Conservation (phyloP, 2,888 invertebrate species). For the Pristionchus japonicus region DNA sequence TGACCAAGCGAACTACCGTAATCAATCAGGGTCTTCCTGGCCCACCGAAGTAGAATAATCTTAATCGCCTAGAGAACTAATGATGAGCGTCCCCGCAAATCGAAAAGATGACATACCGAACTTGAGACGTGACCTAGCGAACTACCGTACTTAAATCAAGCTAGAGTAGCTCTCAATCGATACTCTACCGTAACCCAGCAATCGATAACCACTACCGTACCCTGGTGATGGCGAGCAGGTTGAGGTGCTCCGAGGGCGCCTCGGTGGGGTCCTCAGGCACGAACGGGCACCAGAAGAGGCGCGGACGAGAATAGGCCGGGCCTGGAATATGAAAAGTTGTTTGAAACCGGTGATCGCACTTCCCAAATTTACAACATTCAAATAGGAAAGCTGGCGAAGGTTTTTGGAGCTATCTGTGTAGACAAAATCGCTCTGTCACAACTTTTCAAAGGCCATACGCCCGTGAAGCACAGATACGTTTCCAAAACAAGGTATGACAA, state of each 20-base stretch:
- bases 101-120: neutral
- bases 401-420: too few relatives aligned
- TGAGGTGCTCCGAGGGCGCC: constrained; percentile 47
- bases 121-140: neutral
- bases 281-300: constrained; percentile 71
- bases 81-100: too few relatives aligned
- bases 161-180: neutral
- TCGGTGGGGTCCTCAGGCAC: constrained; percentile 59
- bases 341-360: too few relatives aligned
- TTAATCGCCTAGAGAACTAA: too few relatives aligned
- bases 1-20: neutral
- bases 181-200: constrained; percentile 34
- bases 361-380: too few relatives aligned
- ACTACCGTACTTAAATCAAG: neutral
- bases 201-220: constrained; percentile 34
- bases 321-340: neutral
- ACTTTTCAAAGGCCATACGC: too few relatives aligned
- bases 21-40: too few relatives aligned
- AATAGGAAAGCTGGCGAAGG: too few relatives aligned
- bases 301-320: constrained; percentile 45
- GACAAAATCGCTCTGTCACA: too few relatives aligned
- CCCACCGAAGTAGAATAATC: too few relatives aligned
- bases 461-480: too few relatives aligned
- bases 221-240: constrained; percentile 59
- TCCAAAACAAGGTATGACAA: too few relatives aligned